Conservation (phyloP, 2,113 vertebrate genomes). For the Peromyscus californicus region DNA sequence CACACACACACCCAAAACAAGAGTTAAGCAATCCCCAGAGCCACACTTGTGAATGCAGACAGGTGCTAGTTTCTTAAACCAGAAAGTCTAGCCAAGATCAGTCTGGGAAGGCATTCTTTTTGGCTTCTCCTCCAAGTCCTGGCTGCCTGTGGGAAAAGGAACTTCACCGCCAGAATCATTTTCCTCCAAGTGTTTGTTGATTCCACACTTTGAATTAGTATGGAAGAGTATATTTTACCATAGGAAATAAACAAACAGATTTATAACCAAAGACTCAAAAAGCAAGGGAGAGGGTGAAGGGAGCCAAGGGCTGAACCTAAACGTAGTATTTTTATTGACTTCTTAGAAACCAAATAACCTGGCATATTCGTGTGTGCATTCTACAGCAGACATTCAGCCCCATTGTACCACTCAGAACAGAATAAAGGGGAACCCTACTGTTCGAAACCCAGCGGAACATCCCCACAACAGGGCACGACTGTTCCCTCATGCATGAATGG, state of each 20-base stretch:
- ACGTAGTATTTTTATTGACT: constrained; percentile 99
- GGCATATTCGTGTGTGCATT: constrained; percentile 98
- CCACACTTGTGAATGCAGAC: constrained; percentile 44
- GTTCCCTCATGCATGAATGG: constrained; percentile 99
- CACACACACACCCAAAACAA: background rate
- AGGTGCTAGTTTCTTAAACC: constrained; percentile 72
- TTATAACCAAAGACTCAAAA: constrained; percentile 86
- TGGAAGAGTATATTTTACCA: constrained; percentile 87
- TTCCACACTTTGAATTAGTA: constrained; percentile 87
- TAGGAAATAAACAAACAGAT: constrained; percentile 91
- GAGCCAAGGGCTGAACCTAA: constrained; percentile 88
- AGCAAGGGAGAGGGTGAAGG: constrained; percentile 78
- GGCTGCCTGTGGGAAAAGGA: constrained; percentile 89
- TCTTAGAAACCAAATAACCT: constrained; percentile 99
- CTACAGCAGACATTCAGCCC: constrained; percentile 98
- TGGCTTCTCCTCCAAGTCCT: constrained; percentile 76
- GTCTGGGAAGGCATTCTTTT: constrained; percentile 77
- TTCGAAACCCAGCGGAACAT: constrained; percentile 99
- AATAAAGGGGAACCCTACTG: constrained; percentile 99
- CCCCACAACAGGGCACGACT: constrained; percentile 99
- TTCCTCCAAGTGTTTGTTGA: constrained; percentile 89
- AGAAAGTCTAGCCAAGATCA: constrained; percentile 87
- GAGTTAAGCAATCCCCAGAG: constrained; percentile 55
- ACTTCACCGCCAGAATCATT: constrained; percentile 85
- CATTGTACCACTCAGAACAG: constrained; percentile 98